Evolutionary conservation across 2,888 invertebrate genomes (phyloP).

Genomic region (Masnerella sp.): DNA sequence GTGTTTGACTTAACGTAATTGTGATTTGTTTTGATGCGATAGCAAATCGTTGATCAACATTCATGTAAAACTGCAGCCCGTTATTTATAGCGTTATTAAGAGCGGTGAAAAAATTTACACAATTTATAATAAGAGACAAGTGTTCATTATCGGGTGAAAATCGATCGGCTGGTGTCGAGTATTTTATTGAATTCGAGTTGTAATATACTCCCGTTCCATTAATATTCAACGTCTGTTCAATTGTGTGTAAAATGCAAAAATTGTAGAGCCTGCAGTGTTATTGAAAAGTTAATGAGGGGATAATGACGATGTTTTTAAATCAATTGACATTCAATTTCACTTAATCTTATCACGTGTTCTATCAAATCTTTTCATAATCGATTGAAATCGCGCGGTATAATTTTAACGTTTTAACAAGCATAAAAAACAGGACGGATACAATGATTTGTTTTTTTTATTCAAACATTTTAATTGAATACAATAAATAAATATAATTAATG

Average conservation of each 20-base stretch:
- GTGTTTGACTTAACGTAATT: no score
- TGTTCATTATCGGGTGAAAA: slow-evolving; percentile 2
- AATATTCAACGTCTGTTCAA: not conserved
- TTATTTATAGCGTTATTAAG: no score
- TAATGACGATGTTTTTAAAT: not conserved
- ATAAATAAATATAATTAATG: no score
- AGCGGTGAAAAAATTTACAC: no score
- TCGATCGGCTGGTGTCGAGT: not conserved
- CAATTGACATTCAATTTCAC: not conserved
- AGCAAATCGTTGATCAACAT: no score
- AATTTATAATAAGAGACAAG: no score
- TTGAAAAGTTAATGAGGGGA: not conserved
- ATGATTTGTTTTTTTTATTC: no score
- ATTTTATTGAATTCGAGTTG: not conserved
- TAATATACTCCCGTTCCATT: not conserved
- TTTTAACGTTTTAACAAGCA: not conserved
- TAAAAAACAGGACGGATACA: no score
- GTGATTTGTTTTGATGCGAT: no score
- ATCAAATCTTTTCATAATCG: not conserved
- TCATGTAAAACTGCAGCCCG: no score
- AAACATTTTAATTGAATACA: no score
- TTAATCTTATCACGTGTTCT: not conserved
- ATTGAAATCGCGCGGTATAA: not conserved
- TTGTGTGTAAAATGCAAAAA: not conserved
- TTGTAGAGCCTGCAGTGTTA: not conserved